Evolutionary conservation across 2,113 vertebrate species (phyloP).

Genomic region (Sapayoa aenigma): DNA sequence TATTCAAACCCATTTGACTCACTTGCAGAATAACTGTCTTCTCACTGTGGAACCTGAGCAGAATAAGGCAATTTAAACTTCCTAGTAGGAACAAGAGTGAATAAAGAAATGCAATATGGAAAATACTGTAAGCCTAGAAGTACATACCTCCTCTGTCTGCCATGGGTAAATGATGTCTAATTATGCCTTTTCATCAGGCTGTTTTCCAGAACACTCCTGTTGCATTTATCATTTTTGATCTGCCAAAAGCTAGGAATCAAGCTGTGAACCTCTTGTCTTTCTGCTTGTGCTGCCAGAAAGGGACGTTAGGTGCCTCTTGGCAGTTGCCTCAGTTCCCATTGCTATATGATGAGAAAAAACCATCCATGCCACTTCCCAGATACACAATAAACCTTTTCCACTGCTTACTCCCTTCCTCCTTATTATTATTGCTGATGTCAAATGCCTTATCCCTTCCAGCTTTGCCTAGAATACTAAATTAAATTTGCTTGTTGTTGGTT

Average conservation of each 20-base stretch:
- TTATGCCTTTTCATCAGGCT: neutral
- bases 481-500: neutral
- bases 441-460: no score
- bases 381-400: neutral
- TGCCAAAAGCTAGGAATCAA: conserved; percentile 13
- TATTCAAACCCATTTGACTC: neutral
- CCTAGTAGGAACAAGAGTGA: neutral
- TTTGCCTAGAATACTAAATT: neutral
- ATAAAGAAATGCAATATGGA: neutral
- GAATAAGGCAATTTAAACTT: neutral
- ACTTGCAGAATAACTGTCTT: neutral
- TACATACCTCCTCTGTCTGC: neutral
- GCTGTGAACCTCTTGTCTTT: neutral
- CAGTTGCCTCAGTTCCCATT: neutral
- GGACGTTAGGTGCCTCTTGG: neutral
- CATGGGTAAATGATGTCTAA: neutral
- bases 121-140: neutral
- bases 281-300: neutral
- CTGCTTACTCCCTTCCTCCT: neutral
- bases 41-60: neutral
- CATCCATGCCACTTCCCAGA: neutral
- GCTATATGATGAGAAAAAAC: neutral
- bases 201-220: neutral
- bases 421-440: neutral
- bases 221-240: neutral